Evolutionary conservation across 53 echinoderm and acorn worm genomes (phyloP), one percentile per base, ranked within the genome.

Genomic region (Apostichopus leukothele): DNA sequence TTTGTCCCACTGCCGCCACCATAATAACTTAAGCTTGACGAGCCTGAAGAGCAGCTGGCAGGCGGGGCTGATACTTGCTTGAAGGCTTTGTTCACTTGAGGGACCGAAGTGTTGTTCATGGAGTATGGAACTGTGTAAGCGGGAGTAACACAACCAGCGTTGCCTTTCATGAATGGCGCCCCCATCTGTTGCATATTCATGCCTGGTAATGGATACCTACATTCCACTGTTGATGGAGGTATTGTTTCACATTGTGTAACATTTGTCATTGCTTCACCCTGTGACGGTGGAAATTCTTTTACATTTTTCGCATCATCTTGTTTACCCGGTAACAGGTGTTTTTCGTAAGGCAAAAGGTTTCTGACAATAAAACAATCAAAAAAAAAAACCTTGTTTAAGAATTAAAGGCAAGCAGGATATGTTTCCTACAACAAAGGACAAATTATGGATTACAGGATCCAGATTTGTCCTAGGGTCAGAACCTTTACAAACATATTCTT

Each of bases 311-410:
- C 19, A 20, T 57, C 59, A 59, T 54, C 53, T 81, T 81, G 54
- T 57, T 59, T 81, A 21, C 23, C 81, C 23, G 59, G 59, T 54
- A 81, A 55, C 53, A 81, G 59, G 25, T 81, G 81, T 81, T 54
- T 81, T 25, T 81, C 81, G 20, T 81, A 81, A 81, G 81, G 81
- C 81, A 81, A 59, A 54, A 81, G 81, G 81, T 81, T 81, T 54
- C 81, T 81, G 81, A n/a, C 39, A 50, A 3, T 18, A 81, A 76
- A 76, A 8, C 25, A 25, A 25, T 25, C n/a, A 50, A 76, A 26
- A 0, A 76, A 26, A 27, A 16, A 50, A 11, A 27, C 18, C 14
- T 16, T 19, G 4, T 71, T 14, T 16, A 71, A 68, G 68, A 68
- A 5, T 5, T 68, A 18, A n/a, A 68, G 11, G 68, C 13, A 68